Base-by-base conservation (phyloP, 2,797 vertebrate genomes). In the Benthosema pterotum region DNA sequence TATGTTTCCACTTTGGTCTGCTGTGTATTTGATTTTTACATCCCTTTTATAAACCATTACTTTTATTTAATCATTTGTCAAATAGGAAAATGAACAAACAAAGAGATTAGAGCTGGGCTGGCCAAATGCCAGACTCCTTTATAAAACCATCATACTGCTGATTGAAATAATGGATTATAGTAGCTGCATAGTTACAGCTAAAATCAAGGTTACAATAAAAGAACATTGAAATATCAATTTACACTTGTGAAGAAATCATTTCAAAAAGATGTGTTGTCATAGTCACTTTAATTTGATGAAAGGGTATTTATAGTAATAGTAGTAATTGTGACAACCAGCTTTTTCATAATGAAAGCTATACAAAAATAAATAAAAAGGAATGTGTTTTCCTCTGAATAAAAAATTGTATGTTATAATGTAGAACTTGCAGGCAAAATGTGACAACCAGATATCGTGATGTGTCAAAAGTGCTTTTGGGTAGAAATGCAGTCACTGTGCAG, bases 391-490 rank as follows among this genome's bases (percentile, higher is more conserved):
- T 52, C 13, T 52, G 50, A 25, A 25, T 52, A 25, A 52, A 52
- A 25, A 11, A 52, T 22, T 2, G 4, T 25, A 25, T 38, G 8
- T 38, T 38, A 38, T 11, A 38, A 38, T 38, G 9, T 12, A 11
- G 14, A 59, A 60, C 50, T 67, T 73, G 17, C 16, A 54, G 19
- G 4, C 16, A 52, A 22, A 56, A 4, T 45, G 13, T 52, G 9
- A 16, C 8, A 45, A 14, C 52, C n/a, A n/a, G n/a, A n/a, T n/a
- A n/a, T n/a, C n/a, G n/a, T n/a, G n/a, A n/a, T n/a, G n/a, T n/a
- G n/a, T n/a, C n/a, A n/a, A n/a, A n/a, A n/a, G n/a, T n/a, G n/a
- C n/a, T n/a, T n/a, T n/a, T n/a, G n/a, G n/a, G n/a, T n/a, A n/a
- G n/a, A n/a, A n/a, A n/a, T n/a, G n/a, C n/a, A n/a, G n/a, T n/a